phyloP scores from a whole-genome alignment of 2,888 invertebrate genomes.

The Bursaphelenchus okinawaensis region DNA sequence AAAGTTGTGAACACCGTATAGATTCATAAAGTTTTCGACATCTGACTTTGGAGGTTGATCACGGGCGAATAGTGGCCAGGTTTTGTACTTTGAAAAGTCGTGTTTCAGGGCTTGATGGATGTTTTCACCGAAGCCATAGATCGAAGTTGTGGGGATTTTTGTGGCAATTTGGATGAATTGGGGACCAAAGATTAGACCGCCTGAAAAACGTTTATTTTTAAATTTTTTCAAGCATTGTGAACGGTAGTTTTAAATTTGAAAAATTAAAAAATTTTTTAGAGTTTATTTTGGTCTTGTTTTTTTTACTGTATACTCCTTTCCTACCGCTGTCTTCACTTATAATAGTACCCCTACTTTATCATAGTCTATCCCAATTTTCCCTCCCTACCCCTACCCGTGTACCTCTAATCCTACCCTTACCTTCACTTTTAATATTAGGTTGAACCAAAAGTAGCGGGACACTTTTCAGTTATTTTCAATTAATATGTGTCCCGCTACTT shows the following conservation, averaged over 20 bases:
- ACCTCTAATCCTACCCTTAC: no score
- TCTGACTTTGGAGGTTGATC: constrained; percentile 42
- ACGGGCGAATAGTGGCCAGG: constrained; percentile 47
- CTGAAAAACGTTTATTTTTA: constrained; percentile 3
- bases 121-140: constrained; percentile 33
- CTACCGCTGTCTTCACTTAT: no score
- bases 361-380: no score
- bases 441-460: no score
- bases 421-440: no score
- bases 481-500: no score
- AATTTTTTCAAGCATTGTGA: not conserved
- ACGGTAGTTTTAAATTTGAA: not conserved
- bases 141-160: constrained; percentile 20
- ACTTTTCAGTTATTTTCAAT: no score
- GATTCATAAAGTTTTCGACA: constrained; percentile 34
- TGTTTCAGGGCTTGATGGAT: constrained; percentile 33
- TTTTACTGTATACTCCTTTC: no score
- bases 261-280: not conserved
- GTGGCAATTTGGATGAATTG: constrained; percentile 32
- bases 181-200: constrained; percentile 25
- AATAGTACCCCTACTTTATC: no score
- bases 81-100: constrained; percentile 40
- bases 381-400: no score
- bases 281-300: no score
- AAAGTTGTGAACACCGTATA: constrained; percentile 53